A percentile compares a stretch with the other conserved stretches of the same genome.
These are phyloP conservation scores for Meghimatium bilineatum DNA, from an alignment of 2,888 invertebrate genomes.

Conservation along the genomic window DNA sequence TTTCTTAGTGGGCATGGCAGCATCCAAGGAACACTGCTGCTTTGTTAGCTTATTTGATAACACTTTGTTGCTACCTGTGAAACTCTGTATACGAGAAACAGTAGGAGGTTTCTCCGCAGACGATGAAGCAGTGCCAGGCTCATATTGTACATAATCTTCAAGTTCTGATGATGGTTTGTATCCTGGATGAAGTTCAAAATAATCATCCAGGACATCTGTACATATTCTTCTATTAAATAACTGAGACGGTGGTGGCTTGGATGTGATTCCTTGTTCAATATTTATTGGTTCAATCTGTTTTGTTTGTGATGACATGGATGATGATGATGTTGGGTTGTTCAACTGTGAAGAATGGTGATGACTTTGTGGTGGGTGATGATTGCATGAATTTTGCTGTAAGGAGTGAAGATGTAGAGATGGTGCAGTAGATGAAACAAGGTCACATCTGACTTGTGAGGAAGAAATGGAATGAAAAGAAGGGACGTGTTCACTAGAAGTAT, in stretches of 20 bases:
- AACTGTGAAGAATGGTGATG: neutral
- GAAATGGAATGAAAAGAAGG: neutral
- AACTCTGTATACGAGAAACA: neutral
- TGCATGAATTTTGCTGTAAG: neutral
- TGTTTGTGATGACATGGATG: neutral
- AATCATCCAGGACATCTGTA: neutral
- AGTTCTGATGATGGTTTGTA: neutral
- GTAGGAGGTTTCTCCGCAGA: neutral
- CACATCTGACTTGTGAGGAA: neutral
- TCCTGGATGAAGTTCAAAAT: neutral
- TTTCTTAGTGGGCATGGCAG: neutral
- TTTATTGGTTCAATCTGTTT: conserved; percentile 51
- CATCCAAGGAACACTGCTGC: neutral
- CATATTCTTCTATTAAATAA: neutral
- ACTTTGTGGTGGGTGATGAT: neutral
- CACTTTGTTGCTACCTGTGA: neutral
- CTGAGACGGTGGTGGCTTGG: neutral
- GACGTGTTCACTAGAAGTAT: neutral
- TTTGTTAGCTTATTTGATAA: neutral
- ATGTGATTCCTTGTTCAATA: conserved; percentile 53
- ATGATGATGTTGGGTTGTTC: neutral
- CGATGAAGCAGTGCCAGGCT: neutral
- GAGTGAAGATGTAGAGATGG: neutral
- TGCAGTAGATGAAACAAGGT: neutral
- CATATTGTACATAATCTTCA: conserved; percentile 39